phyloP scores from a whole-genome alignment of 2,888 invertebrate genomes.

The Tryphoninae sp. region DNA sequence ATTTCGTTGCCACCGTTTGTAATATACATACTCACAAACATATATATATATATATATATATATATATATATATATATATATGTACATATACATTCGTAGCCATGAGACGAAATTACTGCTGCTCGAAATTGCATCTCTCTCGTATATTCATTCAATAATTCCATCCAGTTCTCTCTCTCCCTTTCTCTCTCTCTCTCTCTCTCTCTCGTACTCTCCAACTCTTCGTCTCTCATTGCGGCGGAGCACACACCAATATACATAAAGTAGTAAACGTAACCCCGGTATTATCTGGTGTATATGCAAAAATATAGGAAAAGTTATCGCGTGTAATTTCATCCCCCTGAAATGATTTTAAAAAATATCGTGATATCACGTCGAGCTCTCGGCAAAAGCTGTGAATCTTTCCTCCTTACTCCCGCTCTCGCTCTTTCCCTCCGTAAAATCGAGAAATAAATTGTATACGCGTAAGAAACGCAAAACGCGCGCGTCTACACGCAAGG shows the following conservation, averaged over 20 bases:
- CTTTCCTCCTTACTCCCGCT: background rate
- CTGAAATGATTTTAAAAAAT: conserved; percentile 40
- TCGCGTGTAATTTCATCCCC: conserved; percentile 55
- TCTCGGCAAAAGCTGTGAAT: conserved; percentile 1
- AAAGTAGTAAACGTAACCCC: conserved; percentile 37
- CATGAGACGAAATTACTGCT: conserved; percentile 27
- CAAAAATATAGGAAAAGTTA: conserved; percentile 33
- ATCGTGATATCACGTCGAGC: conserved; percentile 31
- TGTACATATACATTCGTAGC: conserved; percentile 5
- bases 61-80: background rate
- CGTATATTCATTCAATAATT: conserved; percentile 56
- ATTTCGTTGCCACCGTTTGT: conserved; percentile 40
- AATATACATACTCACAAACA: background rate
- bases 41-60: background rate
- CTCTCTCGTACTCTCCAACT: background rate
- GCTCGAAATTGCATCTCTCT: conserved; percentile 51
- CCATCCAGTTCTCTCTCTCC: conserved; percentile 11
- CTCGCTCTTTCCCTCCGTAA: conserved; percentile 32
- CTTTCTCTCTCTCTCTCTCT: background rate
- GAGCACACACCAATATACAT: conserved; percentile 18
- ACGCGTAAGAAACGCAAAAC: conserved; percentile 25
- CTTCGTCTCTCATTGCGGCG: background rate
- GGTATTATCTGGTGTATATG: conserved; percentile 26
- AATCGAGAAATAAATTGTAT: conserved; percentile 39
- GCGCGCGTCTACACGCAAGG: conserved; percentile 14